These are phyloP conservation scores for Aplysina aerophoba DNA, from an alignment of 37 sponge, comb jelly and placozoan species.

Conservation along the genomic window DNA sequence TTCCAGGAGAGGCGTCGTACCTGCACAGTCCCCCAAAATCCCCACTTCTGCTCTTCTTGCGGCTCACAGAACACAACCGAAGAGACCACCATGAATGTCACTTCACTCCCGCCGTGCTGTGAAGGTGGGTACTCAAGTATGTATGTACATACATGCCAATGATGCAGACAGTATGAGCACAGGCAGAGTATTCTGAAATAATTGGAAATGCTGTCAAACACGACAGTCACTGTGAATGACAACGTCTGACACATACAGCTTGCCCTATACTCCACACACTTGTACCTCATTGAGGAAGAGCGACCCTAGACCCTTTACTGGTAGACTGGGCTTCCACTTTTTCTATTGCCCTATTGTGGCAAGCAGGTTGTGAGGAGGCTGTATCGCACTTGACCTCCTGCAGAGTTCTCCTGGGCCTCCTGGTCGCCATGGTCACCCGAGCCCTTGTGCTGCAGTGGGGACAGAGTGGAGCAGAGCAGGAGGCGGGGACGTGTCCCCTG, in stretches of 20 bases:
- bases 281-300: too few species aligned
- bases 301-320: too few species aligned
- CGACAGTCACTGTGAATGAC: too few species aligned
- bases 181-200: too few species aligned
- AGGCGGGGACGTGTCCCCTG: background rate
- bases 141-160: background rate
- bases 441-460: background rate
- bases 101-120: background rate
- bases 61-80: background rate
- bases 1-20: background rate
- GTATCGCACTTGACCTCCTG: background rate
- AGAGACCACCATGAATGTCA: background rate
- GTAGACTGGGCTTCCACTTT: too few species aligned
- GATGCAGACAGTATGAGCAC: background rate
- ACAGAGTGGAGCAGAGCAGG: background rate
- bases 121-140: background rate
- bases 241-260: too few species aligned
- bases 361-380: background rate
- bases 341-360: too few species aligned
- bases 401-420: background rate
- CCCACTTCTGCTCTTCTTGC: background rate
- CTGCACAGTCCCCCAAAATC: background rate
- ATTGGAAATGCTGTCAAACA: too few species aligned
- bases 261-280: too few species aligned
- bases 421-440: constrained; percentile 16